These are phyloP conservation scores for Plutella xylostella DNA, from an alignment of 2,888 invertebrate genomes.

Conservation along the genomic window DNA sequence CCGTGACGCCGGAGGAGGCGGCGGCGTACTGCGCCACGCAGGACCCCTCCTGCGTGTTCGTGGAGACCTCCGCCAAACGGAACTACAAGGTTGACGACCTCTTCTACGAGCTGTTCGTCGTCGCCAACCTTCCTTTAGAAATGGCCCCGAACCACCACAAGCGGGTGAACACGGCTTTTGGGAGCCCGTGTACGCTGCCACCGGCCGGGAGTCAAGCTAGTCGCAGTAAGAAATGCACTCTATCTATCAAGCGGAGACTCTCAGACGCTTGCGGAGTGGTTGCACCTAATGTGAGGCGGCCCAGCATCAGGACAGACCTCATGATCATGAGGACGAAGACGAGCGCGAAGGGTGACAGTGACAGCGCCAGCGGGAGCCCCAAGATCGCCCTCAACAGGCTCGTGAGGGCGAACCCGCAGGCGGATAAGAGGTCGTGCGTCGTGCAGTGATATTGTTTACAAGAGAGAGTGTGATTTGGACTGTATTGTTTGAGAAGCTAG, in stretches of 20 bases:
- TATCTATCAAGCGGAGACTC: constrained; percentile 84
- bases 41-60: constrained; percentile 81
- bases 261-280: constrained; percentile 92
- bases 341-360: constrained; percentile 77
- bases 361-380: constrained; percentile 67
- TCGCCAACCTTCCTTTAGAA: constrained; percentile 85
- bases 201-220: constrained; percentile 75
- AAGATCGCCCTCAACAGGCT: constrained; percentile 61
- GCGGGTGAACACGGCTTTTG: constrained; percentile 80
- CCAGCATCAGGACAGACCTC: constrained; percentile 88
- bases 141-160: constrained; percentile 92
- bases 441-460: constrained; percentile 64
- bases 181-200: constrained; percentile 81
- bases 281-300: constrained; percentile 87
- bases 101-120: constrained; percentile 85
- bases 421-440: constrained; percentile 55
- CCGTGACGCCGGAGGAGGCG: constrained; percentile 82
- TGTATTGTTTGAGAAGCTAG: too few relatives aligned
- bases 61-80: constrained; percentile 87
- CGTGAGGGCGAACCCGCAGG: constrained; percentile 51
- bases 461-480: too few relatives aligned
- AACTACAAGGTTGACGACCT: constrained; percentile 85
- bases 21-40: constrained; percentile 81
- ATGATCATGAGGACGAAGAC: constrained; percentile 90
- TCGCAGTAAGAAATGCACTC: constrained; percentile 78